Conservation (phyloP, 2,888 invertebrate species). For the Pachymerium ferrugineum region DNA sequence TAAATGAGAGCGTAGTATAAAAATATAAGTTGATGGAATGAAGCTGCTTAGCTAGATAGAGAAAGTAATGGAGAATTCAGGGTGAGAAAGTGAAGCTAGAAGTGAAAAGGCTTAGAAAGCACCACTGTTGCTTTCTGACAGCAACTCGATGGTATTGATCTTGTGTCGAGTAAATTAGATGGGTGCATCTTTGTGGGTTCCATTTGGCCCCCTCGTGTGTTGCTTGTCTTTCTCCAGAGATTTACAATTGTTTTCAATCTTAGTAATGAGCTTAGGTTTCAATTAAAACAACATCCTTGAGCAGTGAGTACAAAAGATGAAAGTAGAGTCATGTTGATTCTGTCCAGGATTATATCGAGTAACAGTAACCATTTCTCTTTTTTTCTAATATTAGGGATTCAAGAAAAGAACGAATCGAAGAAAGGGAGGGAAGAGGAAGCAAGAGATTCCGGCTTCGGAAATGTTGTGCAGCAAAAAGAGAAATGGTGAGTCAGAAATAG, state of each 20-base stretch:
- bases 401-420: too few species aligned
- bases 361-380: too few species aligned
- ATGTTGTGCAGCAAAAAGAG: too few species aligned
- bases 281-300: neutral
- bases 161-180: conserved; percentile 8
- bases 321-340: neutral
- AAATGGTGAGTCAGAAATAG: too few species aligned
- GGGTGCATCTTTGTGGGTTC: conserved; percentile 8
- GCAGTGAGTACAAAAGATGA: neutral
- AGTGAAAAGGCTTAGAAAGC: neutral
- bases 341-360: neutral
- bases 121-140: conserved; percentile 2
- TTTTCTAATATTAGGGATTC: too few species aligned
- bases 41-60: neutral
- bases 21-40: neutral
- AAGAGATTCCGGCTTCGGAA: too few species aligned
- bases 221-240: neutral
- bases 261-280: conserved; percentile 13
- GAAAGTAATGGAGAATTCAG: neutral
- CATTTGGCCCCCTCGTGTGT: neutral
- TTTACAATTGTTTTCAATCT: conserved; percentile 12
- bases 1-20: neutral
- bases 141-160: conserved; percentile 2
- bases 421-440: too few species aligned
- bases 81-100: too few species aligned